phyloP scores from a whole-genome alignment of 2,113 vertebrate genomes.

The Anarrhichthys ocellatus region DNA sequence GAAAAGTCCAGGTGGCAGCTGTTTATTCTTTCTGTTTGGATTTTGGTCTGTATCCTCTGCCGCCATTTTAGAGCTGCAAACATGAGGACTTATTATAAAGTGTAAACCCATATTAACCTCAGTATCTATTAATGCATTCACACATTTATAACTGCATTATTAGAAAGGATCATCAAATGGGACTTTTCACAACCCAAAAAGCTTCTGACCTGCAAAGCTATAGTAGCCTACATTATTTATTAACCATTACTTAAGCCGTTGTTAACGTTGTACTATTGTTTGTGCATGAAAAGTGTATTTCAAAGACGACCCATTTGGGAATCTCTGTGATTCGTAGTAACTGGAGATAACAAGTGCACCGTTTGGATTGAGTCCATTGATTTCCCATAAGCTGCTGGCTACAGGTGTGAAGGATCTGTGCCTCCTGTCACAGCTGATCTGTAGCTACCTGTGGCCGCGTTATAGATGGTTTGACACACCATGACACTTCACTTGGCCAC shows the following conservation, averaged over 20 bases:
- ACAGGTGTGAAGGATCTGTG: conserved; percentile 64
- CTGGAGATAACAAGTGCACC: conserved; percentile 29
- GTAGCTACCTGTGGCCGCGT: conserved; percentile 24
- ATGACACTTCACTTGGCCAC: conserved; percentile 55
- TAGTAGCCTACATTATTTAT: neutral
- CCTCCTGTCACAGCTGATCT: conserved; percentile 60
- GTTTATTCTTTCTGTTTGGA: neutral
- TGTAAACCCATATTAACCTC: neutral
- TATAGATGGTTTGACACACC: conserved; percentile 55
- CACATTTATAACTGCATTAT: neutral
- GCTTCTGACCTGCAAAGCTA: neutral
- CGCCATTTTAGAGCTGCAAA: neutral
- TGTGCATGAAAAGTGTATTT: conserved; percentile 8
- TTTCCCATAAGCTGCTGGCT: conserved; percentile 45
- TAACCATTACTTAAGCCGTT: neutral
- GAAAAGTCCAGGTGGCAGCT: neutral
- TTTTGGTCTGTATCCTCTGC: neutral
- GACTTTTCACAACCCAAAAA: conserved; percentile 7
- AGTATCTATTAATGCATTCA: neutral
- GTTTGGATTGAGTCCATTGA: conserved; percentile 43
- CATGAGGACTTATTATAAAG: neutral
- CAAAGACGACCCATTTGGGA: neutral
- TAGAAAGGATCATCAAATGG: neutral
- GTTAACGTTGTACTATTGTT: neutral
- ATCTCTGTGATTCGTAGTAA: conserved; percentile 14